Evolutionary conservation across 1,140 invertebrate genomes (phyloP).

Genomic region (Oscheius sp.): DNA sequence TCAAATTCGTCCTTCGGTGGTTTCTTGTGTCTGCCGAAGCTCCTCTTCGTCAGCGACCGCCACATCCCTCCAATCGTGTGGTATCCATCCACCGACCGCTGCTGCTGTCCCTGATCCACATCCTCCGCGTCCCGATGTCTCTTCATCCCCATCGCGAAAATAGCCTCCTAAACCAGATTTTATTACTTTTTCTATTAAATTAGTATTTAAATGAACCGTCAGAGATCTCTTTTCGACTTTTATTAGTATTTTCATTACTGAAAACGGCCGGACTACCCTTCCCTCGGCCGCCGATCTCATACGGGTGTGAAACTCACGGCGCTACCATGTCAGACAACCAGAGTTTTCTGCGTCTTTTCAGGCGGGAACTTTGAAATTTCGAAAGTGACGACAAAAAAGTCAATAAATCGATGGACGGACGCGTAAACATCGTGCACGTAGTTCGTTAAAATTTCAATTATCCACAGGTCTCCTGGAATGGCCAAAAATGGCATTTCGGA

Average conservation of each 20-base stretch:
- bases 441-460: too few species aligned
- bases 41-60: constrained; percentile 13
- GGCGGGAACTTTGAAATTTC: too few species aligned
- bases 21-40: constrained; percentile 14
- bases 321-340: too few species aligned
- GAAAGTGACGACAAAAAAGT: too few species aligned
- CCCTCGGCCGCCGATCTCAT: background rate
- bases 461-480: too few species aligned
- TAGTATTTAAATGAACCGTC: too few species aligned
- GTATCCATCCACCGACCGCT: background rate
- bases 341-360: too few species aligned
- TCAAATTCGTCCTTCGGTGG: constrained; percentile 31
- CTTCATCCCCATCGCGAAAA: background rate
- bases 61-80: constrained; percentile 29
- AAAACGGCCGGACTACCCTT: background rate
- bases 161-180: background rate
- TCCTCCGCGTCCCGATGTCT: background rate
- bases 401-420: too few species aligned
- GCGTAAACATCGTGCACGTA: too few species aligned
- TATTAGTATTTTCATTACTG: background rate
- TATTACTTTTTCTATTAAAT: too few species aligned
- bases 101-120: background rate
- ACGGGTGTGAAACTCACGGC: background rate
- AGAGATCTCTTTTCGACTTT: too few species aligned
- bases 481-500: too few species aligned